These are phyloP conservation scores for Pygmarrhopalites habei DNA, from an alignment of 1,140 invertebrate species.

Conservation along the genomic window DNA sequence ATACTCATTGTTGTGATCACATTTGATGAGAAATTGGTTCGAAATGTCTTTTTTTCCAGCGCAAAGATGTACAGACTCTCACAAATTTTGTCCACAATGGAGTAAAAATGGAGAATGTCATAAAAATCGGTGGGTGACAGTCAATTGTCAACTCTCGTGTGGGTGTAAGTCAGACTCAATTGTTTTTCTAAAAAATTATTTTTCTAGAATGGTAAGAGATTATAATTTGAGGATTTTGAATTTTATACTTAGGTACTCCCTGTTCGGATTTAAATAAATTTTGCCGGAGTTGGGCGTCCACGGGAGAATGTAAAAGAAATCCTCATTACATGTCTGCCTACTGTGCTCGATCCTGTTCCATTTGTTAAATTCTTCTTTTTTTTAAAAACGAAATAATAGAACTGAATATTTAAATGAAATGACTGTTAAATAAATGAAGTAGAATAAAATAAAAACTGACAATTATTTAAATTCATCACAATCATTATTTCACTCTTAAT, in stretches of 20 bases:
- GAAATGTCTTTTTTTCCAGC: neutral
- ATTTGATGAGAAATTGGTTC: neutral
- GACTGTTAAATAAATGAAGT: no score
- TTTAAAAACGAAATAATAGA: no score
- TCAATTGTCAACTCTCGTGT: neutral
- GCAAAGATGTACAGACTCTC: neutral
- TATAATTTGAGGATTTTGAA: neutral
- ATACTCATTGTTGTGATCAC: no score
- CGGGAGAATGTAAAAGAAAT: constrained; percentile 42
- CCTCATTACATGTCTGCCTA: constrained; percentile 42
- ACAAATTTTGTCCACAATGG: neutral
- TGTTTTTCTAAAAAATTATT: neutral
- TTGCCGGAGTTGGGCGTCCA: neutral
- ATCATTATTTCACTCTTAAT: no score
- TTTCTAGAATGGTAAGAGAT: neutral
- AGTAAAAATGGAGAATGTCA: neutral
- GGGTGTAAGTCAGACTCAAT: no score
- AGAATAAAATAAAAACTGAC: no score
- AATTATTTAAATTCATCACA: no score
- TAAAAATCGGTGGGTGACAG: neutral
- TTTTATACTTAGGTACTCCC: neutral
- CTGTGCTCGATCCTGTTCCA: constrained; percentile 44
- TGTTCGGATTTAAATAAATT: neutral
- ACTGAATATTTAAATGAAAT: no score
- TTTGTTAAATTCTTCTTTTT: no score